Evolutionary conservation across 2,888 invertebrate species (phyloP).

Genomic region (Diploptera punctata): DNA sequence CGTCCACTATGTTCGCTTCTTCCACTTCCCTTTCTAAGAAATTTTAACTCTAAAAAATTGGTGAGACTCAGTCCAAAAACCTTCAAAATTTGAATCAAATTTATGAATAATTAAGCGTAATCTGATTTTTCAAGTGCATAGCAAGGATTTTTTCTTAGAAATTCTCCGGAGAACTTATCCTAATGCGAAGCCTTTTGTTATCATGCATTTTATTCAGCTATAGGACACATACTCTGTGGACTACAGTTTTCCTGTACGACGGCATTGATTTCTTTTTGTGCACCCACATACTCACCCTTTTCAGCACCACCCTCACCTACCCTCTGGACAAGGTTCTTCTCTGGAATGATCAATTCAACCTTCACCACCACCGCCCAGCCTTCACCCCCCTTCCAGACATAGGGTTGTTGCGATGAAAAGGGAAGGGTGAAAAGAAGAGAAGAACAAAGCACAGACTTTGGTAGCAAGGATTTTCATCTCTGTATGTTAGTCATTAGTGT

Average conservation of each 20-base stretch:
- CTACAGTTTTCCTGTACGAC: background rate
- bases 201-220: background rate
- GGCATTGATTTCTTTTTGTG: conserved; percentile 19
- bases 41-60: too few species aligned
- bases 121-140: too few species aligned
- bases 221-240: background rate
- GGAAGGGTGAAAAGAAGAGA: background rate
- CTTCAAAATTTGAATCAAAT: too few species aligned
- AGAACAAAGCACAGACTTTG: background rate
- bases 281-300: background rate
- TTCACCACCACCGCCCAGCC: too few species aligned
- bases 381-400: background rate
- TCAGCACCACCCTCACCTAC: conserved; percentile 12
- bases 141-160: too few species aligned
- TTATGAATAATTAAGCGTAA: too few species aligned
- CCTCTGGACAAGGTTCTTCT: conserved; percentile 4
- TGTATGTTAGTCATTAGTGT: background rate
- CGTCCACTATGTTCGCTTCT: too few species aligned
- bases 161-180: too few species aligned
- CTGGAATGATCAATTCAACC: conserved; percentile 6
- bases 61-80: too few species aligned
- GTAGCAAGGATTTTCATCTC: background rate
- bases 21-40: too few species aligned
- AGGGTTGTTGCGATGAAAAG: background rate
- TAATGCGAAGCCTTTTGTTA: background rate